These are phyloP conservation scores for Melanotaenia duboulayi DNA, from an alignment of 2,113 vertebrate genomes.

Conservation along the genomic window DNA sequence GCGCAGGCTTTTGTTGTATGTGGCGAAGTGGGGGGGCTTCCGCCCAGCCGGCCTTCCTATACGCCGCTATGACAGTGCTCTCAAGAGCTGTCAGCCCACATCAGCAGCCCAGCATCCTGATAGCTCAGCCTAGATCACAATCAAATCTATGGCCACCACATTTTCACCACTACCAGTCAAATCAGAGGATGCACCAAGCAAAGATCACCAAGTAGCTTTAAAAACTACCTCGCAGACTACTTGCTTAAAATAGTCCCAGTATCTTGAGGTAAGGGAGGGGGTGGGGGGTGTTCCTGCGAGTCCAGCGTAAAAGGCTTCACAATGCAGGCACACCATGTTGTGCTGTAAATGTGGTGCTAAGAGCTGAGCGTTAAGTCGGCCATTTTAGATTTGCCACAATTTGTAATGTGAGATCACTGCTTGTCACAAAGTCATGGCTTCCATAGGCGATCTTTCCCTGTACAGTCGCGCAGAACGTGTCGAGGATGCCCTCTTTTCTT, in stretches of 20 bases:
- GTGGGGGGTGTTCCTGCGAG: background rate
- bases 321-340: constrained; percentile 71
- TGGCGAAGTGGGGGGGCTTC: constrained; percentile 13
- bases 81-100: constrained; percentile 87
- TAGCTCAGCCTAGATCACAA: constrained; percentile 82
- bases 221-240: constrained; percentile 34
- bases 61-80: constrained; percentile 82
- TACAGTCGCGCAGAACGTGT: constrained; percentile 17
- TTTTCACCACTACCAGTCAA: constrained; percentile 27
- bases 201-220: constrained; percentile 8
- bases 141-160: constrained; percentile 61
- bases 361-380: constrained; percentile 71
- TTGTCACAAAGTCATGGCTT: constrained; percentile 78
- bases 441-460: constrained; percentile 10
- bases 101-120: constrained; percentile 83
- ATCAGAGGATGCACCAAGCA: background rate
- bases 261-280: background rate
- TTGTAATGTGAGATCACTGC: constrained; percentile 74
- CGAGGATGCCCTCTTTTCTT: background rate
- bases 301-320: constrained; percentile 15
- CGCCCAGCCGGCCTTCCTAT: constrained; percentile 61
- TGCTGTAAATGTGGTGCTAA: constrained; percentile 51
- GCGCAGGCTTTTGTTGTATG: constrained; percentile 71
- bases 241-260: constrained; percentile 5
- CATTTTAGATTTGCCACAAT: constrained; percentile 82